Percentiles rank a stretch among this genome's conserved stretches.
phyloP scores from a whole-genome alignment of 2,113 vertebrate species.

The Cavia porcellus region DNA sequence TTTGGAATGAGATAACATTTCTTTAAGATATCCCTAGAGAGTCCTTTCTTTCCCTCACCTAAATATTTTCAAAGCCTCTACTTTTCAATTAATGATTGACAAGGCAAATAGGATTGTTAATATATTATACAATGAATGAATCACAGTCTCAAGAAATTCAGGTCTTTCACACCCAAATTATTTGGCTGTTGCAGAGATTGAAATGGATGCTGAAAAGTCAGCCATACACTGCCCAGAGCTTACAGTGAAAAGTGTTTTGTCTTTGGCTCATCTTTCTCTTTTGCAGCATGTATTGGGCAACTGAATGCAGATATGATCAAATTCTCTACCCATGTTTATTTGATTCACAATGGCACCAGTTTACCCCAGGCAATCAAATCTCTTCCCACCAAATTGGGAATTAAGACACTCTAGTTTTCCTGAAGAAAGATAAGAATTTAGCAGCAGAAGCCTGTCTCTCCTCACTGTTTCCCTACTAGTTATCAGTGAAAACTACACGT shows the following conservation, averaged over 20 bases:
- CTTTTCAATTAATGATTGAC: not conserved
- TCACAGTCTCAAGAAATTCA: not conserved
- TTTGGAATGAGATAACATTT: not conserved
- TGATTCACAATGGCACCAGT: not conserved
- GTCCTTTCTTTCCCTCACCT: not conserved
- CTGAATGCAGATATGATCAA: not conserved
- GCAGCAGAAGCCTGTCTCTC: not conserved
- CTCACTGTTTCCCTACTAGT: not conserved
- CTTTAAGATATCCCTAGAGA: not conserved
- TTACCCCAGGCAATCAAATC: not conserved
- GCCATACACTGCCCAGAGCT: not conserved
- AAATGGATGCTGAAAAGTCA: not conserved
- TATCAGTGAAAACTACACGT: not conserved
- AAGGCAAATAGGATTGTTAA: not conserved
- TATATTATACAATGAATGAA: not conserved
- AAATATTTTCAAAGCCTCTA: not conserved
- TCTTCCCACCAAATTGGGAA: not conserved
- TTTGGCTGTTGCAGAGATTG: not conserved
- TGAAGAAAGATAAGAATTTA: not conserved
- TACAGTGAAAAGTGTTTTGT: not conserved
- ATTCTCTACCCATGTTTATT: not conserved
- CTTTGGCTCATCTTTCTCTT: not conserved
- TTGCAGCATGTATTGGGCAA: too few relatives aligned
- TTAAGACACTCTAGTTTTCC: not conserved
- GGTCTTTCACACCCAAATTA: not conserved